Percentiles rank a stretch among this genome's conserved stretches.
Evolutionary conservation across 2,888 invertebrate genomes (phyloP).

Genomic region (Agrochola lota): DNA sequence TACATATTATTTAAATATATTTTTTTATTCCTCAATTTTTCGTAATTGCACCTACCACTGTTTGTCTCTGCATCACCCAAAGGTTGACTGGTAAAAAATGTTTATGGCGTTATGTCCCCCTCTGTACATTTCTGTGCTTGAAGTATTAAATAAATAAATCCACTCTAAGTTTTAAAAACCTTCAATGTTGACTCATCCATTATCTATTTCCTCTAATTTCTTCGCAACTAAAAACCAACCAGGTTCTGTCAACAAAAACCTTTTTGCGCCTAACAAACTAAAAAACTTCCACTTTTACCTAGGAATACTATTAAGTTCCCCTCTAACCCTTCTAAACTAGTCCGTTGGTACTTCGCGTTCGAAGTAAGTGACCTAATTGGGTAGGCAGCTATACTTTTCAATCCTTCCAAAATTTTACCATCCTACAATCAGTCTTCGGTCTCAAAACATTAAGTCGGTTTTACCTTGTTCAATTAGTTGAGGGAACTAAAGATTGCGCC

Average conservation of each 20-base stretch:
- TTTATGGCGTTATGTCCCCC: too few species aligned
- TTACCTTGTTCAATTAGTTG: constrained; percentile 43
- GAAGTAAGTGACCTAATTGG: constrained; percentile 77
- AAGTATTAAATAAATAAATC: too few species aligned
- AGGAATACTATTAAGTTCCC: constrained; percentile 40
- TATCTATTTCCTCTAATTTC: too few species aligned
- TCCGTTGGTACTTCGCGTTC: constrained; percentile 65
- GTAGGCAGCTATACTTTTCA: constrained; percentile 71
- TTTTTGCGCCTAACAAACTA: not conserved
- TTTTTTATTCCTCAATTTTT: too few species aligned
- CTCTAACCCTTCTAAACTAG: constrained; percentile 65
- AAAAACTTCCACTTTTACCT: constrained; percentile 19
- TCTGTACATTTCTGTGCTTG: too few species aligned
- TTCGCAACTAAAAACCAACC: not conserved
- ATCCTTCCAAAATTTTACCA: constrained; percentile 47
- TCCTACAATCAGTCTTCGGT: constrained; percentile 57
- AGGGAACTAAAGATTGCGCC: constrained; percentile 67
- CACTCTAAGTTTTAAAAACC: not conserved
- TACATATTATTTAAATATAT: too few species aligned
- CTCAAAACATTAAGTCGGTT: constrained; percentile 54
- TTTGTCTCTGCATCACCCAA: too few species aligned
- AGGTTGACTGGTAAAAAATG: too few species aligned
- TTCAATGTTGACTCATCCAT: not conserved
- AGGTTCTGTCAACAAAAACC: not conserved
- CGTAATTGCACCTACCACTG: too few species aligned